phyloP scores from a whole-genome alignment of 2,113 vertebrate species.

The Geococcyx californianus region DNA sequence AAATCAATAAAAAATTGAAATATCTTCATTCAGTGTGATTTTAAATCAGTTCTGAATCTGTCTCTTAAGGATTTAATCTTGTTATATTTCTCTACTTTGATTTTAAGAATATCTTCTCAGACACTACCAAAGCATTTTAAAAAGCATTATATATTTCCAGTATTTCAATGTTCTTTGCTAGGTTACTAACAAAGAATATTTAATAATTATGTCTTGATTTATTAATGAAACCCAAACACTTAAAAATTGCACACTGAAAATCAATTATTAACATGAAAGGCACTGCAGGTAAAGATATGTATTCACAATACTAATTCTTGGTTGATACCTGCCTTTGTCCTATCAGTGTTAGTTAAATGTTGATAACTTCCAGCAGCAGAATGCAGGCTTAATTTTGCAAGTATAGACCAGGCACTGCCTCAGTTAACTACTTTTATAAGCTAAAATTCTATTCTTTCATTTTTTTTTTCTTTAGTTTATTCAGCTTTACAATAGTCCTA shows the following conservation, averaged over 20 bases:
- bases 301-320: not conserved
- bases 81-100: not conserved
- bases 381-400: slow-evolving; percentile 25
- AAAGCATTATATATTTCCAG: not conserved
- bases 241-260: not conserved
- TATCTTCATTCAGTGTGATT: not conserved
- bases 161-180: not conserved
- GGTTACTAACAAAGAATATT: not conserved
- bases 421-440: not conserved
- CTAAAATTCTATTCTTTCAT: not conserved
- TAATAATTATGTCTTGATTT: not conserved
- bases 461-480: not conserved
- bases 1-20: not conserved
- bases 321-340: slow-evolving; percentile 31
- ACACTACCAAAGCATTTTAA: not conserved
- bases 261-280: slow-evolving; percentile 30
- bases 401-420: not conserved
- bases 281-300: not conserved
- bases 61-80: not conserved
- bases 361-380: slow-evolving; percentile 48
- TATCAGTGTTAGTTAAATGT: slow-evolving; percentile 60
- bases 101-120: not conserved
- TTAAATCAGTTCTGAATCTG: not conserved
- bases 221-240: not conserved
- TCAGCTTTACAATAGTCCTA: not conserved